Base-by-base conservation (phyloP, 1,140 invertebrate genomes). In the Plutomurus gul region DNA sequence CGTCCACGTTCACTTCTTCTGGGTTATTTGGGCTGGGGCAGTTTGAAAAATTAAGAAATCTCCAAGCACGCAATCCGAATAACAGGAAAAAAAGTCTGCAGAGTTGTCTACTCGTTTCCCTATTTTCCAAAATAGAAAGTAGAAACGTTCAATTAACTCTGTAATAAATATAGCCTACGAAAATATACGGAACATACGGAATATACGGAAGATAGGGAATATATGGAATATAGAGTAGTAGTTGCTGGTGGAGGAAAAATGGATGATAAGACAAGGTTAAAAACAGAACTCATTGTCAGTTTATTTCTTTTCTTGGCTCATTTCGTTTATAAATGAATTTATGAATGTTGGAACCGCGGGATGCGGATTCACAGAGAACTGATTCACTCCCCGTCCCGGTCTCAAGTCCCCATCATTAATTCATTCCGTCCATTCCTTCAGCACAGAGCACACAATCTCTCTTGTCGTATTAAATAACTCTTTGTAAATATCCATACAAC, bases 21-120 rank as follows among this genome's bases (percentile, higher is more conserved):
- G 49, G 60, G n/a, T 72, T 43, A 10, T 4, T 13, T 27, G 7
- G 46, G 74, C 33, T 30, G 30, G 75, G 75, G 75, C 51, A 77
- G n/a, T 33, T 46, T 78, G 77, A 78, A 78, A 78, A 73, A 78
- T 78, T 73, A 73, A 73, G 77, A 78, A 73, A 78, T 78, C 70
- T 36, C 43, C 3, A 22, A 4, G 20, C 76, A 77, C 76, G 76
- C 76, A 47, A 71, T 36, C 18, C 25, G 27, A 43, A 8, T n/a
- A n/a, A n/a, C n/a, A n/a, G n/a, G n/a, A n/a, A n/a, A n/a, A n/a
- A n/a, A n/a, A n/a, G n/a, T n/a, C n/a, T n/a, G n/a, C n/a, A n/a
- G n/a, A n/a, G n/a, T n/a, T n/a, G n/a, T 43, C 8, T 43, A 43
- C 40, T 43, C 8, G 8, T 43, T 8, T 43, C 8, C 40, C 8